Evolutionary conservation across 2,113 vertebrate genomes (phyloP), one percentile per base, ranked within the genome.

Genomic region (Phyllopteryx taeniolatus): DNA sequence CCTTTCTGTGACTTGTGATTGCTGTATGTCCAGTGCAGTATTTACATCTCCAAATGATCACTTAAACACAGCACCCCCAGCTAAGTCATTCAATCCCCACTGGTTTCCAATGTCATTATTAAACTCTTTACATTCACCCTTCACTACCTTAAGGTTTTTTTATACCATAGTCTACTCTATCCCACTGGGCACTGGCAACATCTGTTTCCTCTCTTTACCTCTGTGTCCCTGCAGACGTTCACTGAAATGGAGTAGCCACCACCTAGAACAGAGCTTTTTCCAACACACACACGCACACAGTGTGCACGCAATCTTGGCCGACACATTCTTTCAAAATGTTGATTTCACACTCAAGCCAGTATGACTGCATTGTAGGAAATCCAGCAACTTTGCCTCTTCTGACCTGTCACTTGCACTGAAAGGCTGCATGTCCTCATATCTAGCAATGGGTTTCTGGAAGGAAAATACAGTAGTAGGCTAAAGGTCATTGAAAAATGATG

Each of bases 401-500:
- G 68, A 51, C 54, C 49, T 5, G 67, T 71, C 56, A 60, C 42
- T 63, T n/a, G n/a, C 6, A 10, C 75, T 74, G 44, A 67, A 44
- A 71, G 20, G 71, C 74, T 72, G 80, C 35, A 76, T 62, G 65
- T 74, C 57, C 15, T 71, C 78, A 80, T 79, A 73, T 56, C 19
- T 67, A 27, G 47, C 68, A 68, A 44, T 74, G n/a, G 70, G 63
- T 79, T 67, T 7, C 72, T 73, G 69, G 62, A 79, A 76, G 80
- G 76, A 22, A 79, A 81, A 87, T 88, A 80, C 84, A 83, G 85
- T 88, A 88, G 84, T 78, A 83, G 90, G 89, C 89, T 83, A 90
- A 49, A 88, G 90, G 84, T 91, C 81, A 68, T 77, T 22, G 9
- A 65, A 64, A 67, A 84, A 85, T 90, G 90, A 92, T 91, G 85